Evolutionary conservation across 2,888 invertebrate genomes (phyloP).

Genomic region (Parnassius mnemosyne): DNA sequence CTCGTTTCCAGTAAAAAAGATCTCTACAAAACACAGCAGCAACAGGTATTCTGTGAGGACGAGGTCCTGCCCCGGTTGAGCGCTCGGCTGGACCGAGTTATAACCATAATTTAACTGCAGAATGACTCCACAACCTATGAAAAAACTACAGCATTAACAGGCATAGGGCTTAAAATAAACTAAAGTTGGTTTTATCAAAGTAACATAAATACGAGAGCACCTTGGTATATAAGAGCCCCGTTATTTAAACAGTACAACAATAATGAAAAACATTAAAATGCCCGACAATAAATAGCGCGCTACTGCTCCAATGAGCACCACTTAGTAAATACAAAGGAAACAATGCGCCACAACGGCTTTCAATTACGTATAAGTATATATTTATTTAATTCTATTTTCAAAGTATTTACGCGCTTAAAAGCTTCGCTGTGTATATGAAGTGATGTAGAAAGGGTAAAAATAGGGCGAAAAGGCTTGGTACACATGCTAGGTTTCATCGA

Average conservation of each 20-base stretch:
- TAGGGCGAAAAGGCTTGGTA: neutral
- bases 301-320: conserved; percentile 13
- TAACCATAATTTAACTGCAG: too few relatives aligned
- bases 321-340: conserved; percentile 24
- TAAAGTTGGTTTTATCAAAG: too few relatives aligned
- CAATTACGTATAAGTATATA: conserved; percentile 26
- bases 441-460: conserved; percentile 4
- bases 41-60: too few relatives aligned
- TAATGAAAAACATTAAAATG: conserved; percentile 17
- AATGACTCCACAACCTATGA: too few relatives aligned
- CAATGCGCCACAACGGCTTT: conserved; percentile 24
- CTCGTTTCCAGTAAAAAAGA: too few relatives aligned
- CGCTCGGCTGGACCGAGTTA: too few relatives aligned
- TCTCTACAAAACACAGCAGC: too few relatives aligned
- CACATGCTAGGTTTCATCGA: too few relatives aligned
- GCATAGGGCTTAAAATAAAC: too few relatives aligned
- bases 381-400: conserved; percentile 31
- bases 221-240: neutral
- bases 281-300: conserved; percentile 11
- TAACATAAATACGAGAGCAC: too few relatives aligned
- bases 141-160: too few relatives aligned
- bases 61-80: too few relatives aligned
- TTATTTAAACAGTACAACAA: conserved; percentile 8
- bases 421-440: conserved; percentile 3
- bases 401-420: conserved; percentile 11